Evolutionary conservation across 1,140 invertebrate species (phyloP).

Genomic region (Scaptomyza montana): DNA sequence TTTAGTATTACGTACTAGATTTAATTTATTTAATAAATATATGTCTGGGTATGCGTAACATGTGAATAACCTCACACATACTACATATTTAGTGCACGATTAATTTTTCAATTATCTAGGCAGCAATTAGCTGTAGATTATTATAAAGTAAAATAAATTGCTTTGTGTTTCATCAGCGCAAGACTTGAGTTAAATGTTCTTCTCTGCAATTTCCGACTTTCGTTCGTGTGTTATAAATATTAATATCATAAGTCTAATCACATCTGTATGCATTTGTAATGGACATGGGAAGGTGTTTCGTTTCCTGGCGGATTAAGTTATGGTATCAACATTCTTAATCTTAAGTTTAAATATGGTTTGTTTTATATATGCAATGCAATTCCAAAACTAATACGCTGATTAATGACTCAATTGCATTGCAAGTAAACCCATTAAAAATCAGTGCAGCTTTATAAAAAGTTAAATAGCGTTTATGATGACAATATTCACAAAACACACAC

Average conservation of each 20-base stretch:
- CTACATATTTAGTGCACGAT: slow-evolving; percentile 26
- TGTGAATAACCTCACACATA: background rate
- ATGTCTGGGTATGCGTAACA: background rate
- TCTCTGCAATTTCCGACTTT: background rate
- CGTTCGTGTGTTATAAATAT: background rate
- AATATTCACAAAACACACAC: slow-evolving; percentile 20
- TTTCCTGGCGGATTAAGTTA: too few species aligned
- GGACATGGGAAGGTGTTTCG: too few species aligned
- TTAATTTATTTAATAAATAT: too few species aligned
- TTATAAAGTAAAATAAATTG: slow-evolving; percentile 19
- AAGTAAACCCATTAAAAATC: background rate
- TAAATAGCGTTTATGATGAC: slow-evolving; percentile 17
- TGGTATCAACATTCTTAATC: background rate
- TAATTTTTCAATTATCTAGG: slow-evolving; percentile 55
- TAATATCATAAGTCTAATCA: background rate
- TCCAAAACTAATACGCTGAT: background rate
- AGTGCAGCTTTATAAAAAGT: background rate
- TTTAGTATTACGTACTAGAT: too few species aligned
- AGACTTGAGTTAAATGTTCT: background rate
- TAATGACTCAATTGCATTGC: background rate
- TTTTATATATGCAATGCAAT: background rate
- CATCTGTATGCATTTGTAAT: too few species aligned
- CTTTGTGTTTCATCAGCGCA: background rate
- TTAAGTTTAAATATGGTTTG: background rate
- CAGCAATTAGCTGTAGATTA: slow-evolving; percentile 57